Conservation (phyloP, 2,113 vertebrate species). For the Entosphenus tridentatus region DNA sequence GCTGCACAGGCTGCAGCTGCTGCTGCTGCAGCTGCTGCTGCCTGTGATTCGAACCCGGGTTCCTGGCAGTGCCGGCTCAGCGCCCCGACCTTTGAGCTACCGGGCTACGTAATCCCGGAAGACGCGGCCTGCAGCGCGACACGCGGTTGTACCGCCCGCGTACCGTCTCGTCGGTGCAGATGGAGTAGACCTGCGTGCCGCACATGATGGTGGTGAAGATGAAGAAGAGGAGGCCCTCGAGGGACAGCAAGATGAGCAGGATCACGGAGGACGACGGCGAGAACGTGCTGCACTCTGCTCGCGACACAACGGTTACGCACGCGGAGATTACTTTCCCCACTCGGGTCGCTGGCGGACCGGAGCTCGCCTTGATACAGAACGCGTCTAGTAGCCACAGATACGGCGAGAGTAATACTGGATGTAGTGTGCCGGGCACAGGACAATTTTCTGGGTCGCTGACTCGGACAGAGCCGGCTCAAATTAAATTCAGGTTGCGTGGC, state of each 20-base stretch:
- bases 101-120: background rate
- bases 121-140: background rate
- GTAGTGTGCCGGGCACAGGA: background rate
- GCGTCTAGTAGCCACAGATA: background rate
- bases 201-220: slow-evolving; percentile 97
- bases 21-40: background rate
- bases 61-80: background rate
- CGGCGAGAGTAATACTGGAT: background rate
- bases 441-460: background rate
- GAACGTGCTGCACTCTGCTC: slow-evolving; percentile 75
- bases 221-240: slow-evolving; percentile 80
- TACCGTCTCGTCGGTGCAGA: slow-evolving; percentile 89
- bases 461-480: background rate
- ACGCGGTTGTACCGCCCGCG: slow-evolving; percentile 16
- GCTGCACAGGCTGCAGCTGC: background rate
- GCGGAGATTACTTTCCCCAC: background rate
- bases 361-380: background rate
- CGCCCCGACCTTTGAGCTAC: background rate
- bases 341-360: background rate
- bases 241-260: slow-evolving; percentile 81
- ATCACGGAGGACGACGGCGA: slow-evolving; percentile 78
- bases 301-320: slow-evolving; percentile 7
- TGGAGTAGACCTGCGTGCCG: slow-evolving; percentile 90
- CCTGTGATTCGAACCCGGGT: background rate
- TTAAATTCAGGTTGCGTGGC: background rate